These are phyloP conservation scores for Apis laboriosa DNA, from an alignment of 1,140 invertebrate genomes.

Conservation along the genomic window DNA sequence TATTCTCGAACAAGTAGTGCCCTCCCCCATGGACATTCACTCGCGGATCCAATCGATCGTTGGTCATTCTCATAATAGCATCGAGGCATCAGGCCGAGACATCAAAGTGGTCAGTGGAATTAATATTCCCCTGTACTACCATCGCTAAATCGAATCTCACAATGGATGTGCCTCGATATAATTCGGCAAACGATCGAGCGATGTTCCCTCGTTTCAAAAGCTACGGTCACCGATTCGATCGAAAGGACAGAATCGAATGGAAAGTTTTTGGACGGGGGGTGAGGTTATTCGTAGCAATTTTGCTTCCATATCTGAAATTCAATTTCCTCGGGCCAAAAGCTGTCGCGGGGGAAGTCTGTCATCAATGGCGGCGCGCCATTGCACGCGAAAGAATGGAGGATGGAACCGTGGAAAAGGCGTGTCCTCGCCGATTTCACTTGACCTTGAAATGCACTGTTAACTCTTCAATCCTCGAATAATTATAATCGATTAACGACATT, in stretches of 20 bases:
- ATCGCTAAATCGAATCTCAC: background rate
- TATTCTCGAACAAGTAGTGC: too few species aligned
- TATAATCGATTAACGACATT: too few species aligned
- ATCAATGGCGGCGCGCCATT: slow-evolving; percentile 5
- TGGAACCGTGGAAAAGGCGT: too few species aligned
- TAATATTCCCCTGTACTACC: background rate
- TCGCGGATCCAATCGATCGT: background rate
- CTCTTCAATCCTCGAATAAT: too few species aligned
- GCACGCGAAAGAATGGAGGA: background rate
- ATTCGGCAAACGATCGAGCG: background rate
- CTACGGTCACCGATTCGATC: background rate
- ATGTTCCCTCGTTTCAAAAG: background rate
- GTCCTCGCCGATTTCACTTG: too few species aligned
- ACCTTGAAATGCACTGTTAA: too few species aligned
- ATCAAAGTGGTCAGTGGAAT: slow-evolving; percentile 15
- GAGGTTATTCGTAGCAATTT: slow-evolving; percentile 41
- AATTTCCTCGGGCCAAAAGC: slow-evolving; percentile 30
- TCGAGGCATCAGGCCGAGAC: background rate
- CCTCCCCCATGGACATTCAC: background rate
- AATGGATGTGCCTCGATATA: background rate
- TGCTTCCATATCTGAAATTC: slow-evolving; percentile 46
- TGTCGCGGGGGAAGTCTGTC: slow-evolving; percentile 16
- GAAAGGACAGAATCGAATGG: background rate
- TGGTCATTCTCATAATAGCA: background rate
- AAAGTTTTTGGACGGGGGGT: slow-evolving; percentile 3